phyloP scores from a whole-genome alignment of 2,888 invertebrate species.

The Ophioninae sp. region DNA sequence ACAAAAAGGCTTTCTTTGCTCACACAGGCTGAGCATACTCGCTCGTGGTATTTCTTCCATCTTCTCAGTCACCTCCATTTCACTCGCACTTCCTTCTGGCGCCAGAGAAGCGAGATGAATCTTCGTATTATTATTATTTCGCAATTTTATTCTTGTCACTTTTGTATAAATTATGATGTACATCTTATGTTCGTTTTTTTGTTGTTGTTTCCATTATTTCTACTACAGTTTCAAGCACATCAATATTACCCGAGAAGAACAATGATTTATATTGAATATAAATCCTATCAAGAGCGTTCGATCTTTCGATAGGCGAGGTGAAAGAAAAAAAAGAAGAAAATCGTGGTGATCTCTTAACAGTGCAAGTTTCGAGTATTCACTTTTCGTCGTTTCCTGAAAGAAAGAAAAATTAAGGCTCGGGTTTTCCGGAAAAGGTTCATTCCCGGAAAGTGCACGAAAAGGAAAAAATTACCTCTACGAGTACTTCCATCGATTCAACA shows the following conservation, averaged over 20 bases:
- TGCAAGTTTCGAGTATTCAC: conserved; percentile 8
- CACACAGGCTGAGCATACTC: too few relatives aligned
- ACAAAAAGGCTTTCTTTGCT: too few relatives aligned
- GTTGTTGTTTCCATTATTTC: conserved; percentile 44
- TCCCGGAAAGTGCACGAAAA: background rate
- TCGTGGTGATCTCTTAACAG: background rate
- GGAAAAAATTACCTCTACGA: background rate
- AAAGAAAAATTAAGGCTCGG: background rate
- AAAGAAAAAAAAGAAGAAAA: background rate
- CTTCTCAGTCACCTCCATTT: background rate
- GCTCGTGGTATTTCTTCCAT: background rate
- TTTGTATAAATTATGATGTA: conserved; percentile 63
- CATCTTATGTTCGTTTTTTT: conserved; percentile 50
- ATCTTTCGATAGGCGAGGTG: conserved; percentile 24
- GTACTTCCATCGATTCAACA: background rate
- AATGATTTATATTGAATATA: conserved; percentile 58
- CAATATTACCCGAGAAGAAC: conserved; percentile 61
- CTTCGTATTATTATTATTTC: conserved; percentile 30
- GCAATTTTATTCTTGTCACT: conserved; percentile 58
- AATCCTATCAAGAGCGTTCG: conserved; percentile 44
- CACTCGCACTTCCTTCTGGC: background rate
- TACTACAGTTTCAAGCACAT: conserved; percentile 62
- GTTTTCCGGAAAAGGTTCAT: background rate
- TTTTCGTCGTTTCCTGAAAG: background rate
- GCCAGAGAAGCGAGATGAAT: conserved; percentile 14